A percentile compares a stretch with the other conserved stretches of the same genome.
phyloP scores from a whole-genome alignment of 2,888 invertebrate species.

The Cryptocephalus moraei region DNA sequence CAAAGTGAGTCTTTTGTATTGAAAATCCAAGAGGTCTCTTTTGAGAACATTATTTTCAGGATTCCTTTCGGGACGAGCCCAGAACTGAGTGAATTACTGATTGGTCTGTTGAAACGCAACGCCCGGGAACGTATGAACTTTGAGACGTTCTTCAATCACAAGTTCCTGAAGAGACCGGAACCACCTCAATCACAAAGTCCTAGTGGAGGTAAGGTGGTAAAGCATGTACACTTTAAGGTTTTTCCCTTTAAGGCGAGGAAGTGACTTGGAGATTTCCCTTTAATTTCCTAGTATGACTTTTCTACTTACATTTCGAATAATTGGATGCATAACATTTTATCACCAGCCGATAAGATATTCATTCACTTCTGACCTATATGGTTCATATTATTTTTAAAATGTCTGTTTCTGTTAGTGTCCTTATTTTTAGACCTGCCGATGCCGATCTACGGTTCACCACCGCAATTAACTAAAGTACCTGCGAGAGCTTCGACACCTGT shows the following conservation, averaged over 20 bases:
- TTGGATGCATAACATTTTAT: too few species aligned
- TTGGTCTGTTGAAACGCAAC: slow-evolving; percentile 80
- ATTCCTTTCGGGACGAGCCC: slow-evolving; percentile 90
- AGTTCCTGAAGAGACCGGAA: slow-evolving; percentile 68
- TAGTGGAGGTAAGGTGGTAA: slow-evolving; percentile 19
- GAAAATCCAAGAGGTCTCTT: not conserved
- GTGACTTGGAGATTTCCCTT: too few species aligned
- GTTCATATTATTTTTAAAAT: too few species aligned
- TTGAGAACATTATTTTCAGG: slow-evolving; percentile 42
- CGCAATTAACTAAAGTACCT: slow-evolving; percentile 18
- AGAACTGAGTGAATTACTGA: slow-evolving; percentile 77
- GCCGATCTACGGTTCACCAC: slow-evolving; percentile 31
- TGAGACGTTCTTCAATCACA: slow-evolving; percentile 90
- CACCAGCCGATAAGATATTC: too few species aligned
- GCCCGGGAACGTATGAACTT: slow-evolving; percentile 94
- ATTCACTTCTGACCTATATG: too few species aligned
- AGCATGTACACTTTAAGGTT: too few species aligned
- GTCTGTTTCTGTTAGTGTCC: too few species aligned
- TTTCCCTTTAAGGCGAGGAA: not conserved
- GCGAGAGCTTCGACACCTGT: slow-evolving; percentile 27
- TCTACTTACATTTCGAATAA: too few species aligned
- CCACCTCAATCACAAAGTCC: slow-evolving; percentile 40
- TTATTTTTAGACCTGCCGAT: slow-evolving; percentile 25
- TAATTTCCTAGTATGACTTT: too few species aligned
- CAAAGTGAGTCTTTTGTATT: slow-evolving; percentile 58